A percentile compares a stretch with the other conserved stretches of the same genome.
phyloP scores from a whole-genome alignment of 1,140 invertebrate species.

The Drosophila oshimai region DNA sequence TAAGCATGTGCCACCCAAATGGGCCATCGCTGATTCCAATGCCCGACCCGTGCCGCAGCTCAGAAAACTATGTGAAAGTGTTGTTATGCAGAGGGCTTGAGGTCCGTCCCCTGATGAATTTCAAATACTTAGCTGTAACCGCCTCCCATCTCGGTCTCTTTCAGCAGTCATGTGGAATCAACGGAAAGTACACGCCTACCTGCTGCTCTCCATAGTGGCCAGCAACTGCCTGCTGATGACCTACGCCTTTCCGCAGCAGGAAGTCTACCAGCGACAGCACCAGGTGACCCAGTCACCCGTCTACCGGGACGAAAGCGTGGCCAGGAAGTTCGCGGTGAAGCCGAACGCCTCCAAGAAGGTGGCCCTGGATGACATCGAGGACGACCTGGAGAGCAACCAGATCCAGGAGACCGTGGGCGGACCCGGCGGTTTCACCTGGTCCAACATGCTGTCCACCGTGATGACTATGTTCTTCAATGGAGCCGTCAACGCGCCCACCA shows the following conservation, averaged over 20 bases:
- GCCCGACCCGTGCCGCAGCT: conserved; percentile 39
- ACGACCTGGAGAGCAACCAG: conserved; percentile 90
- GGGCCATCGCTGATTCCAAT: conserved; percentile 35
- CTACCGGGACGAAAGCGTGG: conserved; percentile 56
- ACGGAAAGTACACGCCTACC: conserved; percentile 82
- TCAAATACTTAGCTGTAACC: conserved; percentile 22
- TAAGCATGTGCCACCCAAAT: conserved; percentile 20
- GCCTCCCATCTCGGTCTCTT: conserved; percentile 27
- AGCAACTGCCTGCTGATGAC: conserved; percentile 83
- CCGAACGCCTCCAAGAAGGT: conserved; percentile 94
- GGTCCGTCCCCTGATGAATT: conserved; percentile 17
- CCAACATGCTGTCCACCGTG: conserved; percentile 89
- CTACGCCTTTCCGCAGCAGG: conserved; percentile 82
- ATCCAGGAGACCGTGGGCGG: conserved; percentile 86
- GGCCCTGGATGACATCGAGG: conserved; percentile 89
- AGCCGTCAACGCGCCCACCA: conserved; percentile 88
- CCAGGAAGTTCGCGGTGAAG: conserved; percentile 92
- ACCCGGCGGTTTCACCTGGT: conserved; percentile 91
- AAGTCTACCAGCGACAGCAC: conserved; percentile 65
- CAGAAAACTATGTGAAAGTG: conserved; percentile 65
- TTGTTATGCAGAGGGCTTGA: conserved; percentile 38
- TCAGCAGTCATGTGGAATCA: conserved; percentile 82
- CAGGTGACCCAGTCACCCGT: conserved; percentile 62
- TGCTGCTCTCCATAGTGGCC: conserved; percentile 82
- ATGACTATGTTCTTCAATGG: conserved; percentile 93